phyloP scores from a whole-genome alignment of 2,113 vertebrate species.

The Antechinus stuartii region DNA sequence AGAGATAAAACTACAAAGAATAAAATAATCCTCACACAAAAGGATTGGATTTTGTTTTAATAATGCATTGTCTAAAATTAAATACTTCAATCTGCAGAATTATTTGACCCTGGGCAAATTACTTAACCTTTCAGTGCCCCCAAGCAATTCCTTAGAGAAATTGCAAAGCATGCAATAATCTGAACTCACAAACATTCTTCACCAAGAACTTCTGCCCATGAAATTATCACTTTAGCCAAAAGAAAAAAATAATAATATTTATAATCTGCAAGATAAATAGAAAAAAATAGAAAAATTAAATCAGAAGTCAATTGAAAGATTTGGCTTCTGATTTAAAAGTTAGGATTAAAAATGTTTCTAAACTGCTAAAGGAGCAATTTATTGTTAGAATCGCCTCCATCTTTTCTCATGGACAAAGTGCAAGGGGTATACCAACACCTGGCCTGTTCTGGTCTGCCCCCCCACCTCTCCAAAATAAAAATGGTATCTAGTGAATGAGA shows the following conservation, averaged over 20 bases:
- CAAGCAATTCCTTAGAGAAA: background rate
- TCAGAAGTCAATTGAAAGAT: background rate
- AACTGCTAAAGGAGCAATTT: background rate
- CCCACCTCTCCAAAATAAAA: background rate
- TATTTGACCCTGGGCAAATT: background rate
- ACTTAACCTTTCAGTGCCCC: background rate
- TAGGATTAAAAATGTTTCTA: background rate
- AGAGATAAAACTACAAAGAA: background rate
- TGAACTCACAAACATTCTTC: background rate
- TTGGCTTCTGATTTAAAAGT: background rate
- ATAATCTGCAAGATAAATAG: background rate
- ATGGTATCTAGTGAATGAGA: background rate
- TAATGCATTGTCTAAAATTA: background rate
- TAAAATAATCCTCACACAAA: background rate
- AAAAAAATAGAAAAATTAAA: background rate
- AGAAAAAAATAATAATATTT: background rate
- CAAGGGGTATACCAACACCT: background rate
- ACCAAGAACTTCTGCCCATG: background rate
- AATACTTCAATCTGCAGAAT: background rate
- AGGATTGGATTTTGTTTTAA: background rate
- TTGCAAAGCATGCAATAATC: background rate
- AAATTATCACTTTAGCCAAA: background rate
- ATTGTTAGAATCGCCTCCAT: background rate
- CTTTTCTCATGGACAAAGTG: conserved; percentile 9
- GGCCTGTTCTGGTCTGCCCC: background rate